These are phyloP conservation scores for Dendrolimus pini DNA, from an alignment of 2,888 invertebrate species.

Conservation along the genomic window DNA sequence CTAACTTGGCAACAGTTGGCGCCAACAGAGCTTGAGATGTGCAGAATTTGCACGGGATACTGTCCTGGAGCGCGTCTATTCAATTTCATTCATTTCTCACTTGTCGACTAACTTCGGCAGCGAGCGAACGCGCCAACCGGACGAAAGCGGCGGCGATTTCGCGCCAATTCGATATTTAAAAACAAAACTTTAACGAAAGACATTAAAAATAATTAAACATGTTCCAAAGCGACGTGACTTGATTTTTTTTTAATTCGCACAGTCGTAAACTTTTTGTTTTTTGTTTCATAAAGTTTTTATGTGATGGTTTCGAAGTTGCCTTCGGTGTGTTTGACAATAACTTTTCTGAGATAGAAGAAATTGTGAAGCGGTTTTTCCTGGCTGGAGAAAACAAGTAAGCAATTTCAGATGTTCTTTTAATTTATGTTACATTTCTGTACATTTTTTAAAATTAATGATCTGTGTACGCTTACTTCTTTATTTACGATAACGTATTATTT, in stretches of 20 bases:
- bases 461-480: no score
- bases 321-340: neutral
- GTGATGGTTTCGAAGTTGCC: neutral
- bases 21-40: neutral
- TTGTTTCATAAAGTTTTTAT: neutral
- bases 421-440: no score
- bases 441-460: no score
- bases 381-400: neutral
- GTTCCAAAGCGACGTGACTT: slow-evolving; percentile 39
- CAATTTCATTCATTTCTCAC: slow-evolving; percentile 29
- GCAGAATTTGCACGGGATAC: neutral
- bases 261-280: neutral
- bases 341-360: neutral
- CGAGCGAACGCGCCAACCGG: slow-evolving; percentile 38
- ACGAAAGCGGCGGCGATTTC: slow-evolving; percentile 12
- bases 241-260: slow-evolving; percentile 6
- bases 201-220: slow-evolving; percentile 27
- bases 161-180: slow-evolving; percentile 17
- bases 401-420: neutral
- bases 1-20: neutral
- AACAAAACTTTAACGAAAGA: slow-evolving; percentile 17
- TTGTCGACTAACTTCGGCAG: slow-evolving; percentile 41
- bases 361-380: neutral
- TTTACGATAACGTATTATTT: no score
- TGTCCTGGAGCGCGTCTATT: neutral